Base-by-base conservation (phyloP, 2,888 invertebrate species). In the Gisinianus flammeolus region DNA sequence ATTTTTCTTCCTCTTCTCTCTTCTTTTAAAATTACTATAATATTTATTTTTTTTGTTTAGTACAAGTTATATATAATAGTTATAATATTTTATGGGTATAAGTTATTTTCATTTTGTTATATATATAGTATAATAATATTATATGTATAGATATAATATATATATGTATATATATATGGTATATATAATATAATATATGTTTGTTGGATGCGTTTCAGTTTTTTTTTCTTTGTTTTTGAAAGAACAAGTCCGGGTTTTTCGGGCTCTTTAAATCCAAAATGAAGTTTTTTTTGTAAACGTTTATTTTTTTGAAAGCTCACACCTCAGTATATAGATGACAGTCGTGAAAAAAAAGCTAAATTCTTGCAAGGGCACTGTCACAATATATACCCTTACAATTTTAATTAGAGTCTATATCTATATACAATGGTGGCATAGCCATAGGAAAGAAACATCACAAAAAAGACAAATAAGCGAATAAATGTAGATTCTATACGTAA, bases 131-230 rank as follows among this genome's bases (percentile, higher is more conserved):
- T 56, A 56, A 56, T 56, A 56, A n/a, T 12, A 5, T n/a, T 56
- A n/a, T 44, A 68, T 33, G 44, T 44, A 68, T 44, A 68, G 16
- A n/a, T 22, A 56, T 56, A 56, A n/a, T 56, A 56, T 10, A 56
- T 56, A n/a, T 56, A 56, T n/a, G 56, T n/a, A 56, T n/a, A 10
- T 10, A 56, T 56, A 56, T 56, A 56, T 56, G 19, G 56, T 67
- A 67, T 67, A 12, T 67, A 31, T 67, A 12, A 64, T 31, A 31
- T 67, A 31, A 67, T 67, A 67, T 67, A 68, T n/a, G 68, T 68
- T 68, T 68, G 68, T 68, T 68, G 68, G 68, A 68, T 68, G 68
- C 68, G 68, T 68, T 68, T 68, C 68, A 68, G 68, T 68, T 68
- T 68, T 67, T 68, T 68, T 24, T 33, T 33, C 3, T 68, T 56